Conservation (phyloP, 2,797 vertebrate genomes). For the Peromyscus eremicus region DNA sequence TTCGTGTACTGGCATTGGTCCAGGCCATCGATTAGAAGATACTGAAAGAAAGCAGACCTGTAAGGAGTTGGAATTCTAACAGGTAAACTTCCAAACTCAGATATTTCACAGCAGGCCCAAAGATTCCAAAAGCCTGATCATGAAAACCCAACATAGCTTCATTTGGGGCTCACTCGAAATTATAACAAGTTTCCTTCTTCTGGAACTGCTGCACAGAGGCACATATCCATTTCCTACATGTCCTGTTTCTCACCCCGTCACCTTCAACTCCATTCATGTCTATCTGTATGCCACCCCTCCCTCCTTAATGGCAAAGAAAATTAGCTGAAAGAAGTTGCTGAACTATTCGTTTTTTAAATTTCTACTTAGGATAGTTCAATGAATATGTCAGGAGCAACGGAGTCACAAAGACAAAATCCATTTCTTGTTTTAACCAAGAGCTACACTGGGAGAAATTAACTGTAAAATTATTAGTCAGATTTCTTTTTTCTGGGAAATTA, state of each 20-base stretch:
- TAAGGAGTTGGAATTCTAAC: not conserved
- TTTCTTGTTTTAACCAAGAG: slow-evolving; percentile 67
- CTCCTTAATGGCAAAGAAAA: slow-evolving; percentile 46
- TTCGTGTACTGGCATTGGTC: not conserved
- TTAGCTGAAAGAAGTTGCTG: slow-evolving; percentile 36
- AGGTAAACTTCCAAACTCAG: not conserved
- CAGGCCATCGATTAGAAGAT: not conserved
- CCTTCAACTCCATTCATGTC: not conserved
- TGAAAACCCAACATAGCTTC: not conserved
- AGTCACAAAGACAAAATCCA: slow-evolving; percentile 62
- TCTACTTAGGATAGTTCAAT: slow-evolving; percentile 63
- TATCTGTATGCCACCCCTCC: not conserved
- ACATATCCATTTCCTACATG: not conserved
- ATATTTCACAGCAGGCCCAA: not conserved
- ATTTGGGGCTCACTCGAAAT: not conserved
- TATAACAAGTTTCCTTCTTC: not conserved
- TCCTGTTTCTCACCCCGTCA: not conserved
- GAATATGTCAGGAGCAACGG: slow-evolving; percentile 60
- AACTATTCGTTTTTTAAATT: slow-evolving; percentile 57
- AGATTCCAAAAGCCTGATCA: not conserved
- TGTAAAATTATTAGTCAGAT: slow-evolving; percentile 71
- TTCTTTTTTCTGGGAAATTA: slow-evolving; percentile 59
- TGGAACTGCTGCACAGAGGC: not conserved
- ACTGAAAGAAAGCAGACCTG: not conserved
- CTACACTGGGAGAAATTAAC: slow-evolving; percentile 61